Evolutionary conservation across 2,888 invertebrate genomes (phyloP).

Genomic region (Thysanoteuthis rhombus): DNA sequence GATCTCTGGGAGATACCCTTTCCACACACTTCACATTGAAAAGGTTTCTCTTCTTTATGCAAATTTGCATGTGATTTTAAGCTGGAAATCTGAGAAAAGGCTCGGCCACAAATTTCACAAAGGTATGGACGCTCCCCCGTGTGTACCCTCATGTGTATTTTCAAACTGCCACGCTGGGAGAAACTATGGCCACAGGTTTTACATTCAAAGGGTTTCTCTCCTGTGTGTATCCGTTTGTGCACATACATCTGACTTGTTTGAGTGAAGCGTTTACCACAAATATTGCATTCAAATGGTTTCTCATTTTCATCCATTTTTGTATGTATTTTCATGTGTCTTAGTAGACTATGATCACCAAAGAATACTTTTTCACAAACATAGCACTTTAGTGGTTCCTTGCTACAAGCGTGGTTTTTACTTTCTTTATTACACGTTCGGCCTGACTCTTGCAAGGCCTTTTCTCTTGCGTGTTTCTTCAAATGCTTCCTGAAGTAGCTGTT

Average conservation of each 20-base stretch:
- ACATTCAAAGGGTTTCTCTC: not conserved
- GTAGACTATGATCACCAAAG: not conserved
- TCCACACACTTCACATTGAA: not conserved
- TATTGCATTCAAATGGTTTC: not conserved
- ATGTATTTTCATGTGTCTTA: not conserved
- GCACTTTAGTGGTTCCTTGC: not conserved
- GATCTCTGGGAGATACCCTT: not conserved
- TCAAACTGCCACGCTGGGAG: not conserved
- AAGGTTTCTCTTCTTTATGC: constrained; percentile 14
- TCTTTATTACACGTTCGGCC: not conserved
- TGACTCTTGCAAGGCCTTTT: not conserved
- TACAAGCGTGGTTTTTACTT: not conserved
- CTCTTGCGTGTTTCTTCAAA: not conserved
- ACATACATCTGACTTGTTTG: not conserved
- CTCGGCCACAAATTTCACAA: not conserved
- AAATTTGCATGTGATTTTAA: not conserved
- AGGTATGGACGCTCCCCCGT: constrained; percentile 16
- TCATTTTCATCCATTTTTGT: too few species aligned
- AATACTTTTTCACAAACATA: not conserved
- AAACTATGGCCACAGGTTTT: not conserved
- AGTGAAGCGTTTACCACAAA: not conserved
- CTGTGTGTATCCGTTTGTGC: not conserved
- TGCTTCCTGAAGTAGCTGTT: not conserved
- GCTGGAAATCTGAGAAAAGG: not conserved
- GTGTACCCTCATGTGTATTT: not conserved